These are phyloP conservation scores for Paraescarpia echinospica DNA, from an alignment of 1,140 invertebrate species.

Conservation along the genomic window DNA sequence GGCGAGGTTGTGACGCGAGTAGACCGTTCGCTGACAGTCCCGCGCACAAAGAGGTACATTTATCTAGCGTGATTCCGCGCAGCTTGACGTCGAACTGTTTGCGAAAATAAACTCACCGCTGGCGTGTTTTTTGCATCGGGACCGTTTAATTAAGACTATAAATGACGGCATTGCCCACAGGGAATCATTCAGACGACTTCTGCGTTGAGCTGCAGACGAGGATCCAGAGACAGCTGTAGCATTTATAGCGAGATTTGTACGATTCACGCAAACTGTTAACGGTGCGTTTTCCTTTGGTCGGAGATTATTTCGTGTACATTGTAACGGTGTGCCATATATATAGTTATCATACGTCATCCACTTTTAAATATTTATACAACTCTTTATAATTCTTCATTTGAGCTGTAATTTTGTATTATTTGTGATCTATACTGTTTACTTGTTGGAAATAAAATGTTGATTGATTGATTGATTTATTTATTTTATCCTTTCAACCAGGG, in stretches of 20 bases:
- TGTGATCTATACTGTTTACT: no score
- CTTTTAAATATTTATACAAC: no score
- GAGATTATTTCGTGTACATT: not conserved
- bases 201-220: not conserved
- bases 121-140: not conserved
- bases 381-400: no score
- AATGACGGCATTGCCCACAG: not conserved
- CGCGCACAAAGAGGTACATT: not conserved
- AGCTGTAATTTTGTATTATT: no score
- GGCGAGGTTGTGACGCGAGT: not conserved
- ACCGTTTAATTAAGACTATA: not conserved
- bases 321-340: not conserved
- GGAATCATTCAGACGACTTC: not conserved
- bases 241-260: not conserved
- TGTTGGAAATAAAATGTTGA: no score
- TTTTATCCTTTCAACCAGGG: no score
- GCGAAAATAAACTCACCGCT: not conserved
- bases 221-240: not conserved
- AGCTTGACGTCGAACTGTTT: not conserved
- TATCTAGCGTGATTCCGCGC: not conserved
- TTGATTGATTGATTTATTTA: no score
- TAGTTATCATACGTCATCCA: not conserved
- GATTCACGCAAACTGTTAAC: not conserved
- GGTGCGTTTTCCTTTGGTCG: not conserved
- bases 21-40: not conserved